Percentiles rank a stretch among this genome's conserved stretches.
phyloP scores from a whole-genome alignment of 2,888 invertebrate genomes.

The Drosophila nr. perissopoda region DNA sequence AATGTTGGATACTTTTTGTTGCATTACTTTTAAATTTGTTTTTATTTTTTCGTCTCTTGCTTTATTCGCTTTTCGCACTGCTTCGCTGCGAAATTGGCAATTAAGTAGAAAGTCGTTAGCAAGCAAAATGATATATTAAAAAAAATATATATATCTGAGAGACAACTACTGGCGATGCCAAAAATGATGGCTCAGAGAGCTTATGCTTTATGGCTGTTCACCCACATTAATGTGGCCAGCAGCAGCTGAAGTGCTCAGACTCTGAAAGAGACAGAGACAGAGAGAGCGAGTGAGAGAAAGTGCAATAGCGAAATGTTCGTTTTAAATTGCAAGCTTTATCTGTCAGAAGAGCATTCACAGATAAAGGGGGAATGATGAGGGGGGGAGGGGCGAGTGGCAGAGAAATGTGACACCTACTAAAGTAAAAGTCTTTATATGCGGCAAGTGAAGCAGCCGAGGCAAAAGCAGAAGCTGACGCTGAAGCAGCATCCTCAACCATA shows the following conservation, averaged over 20 bases:
- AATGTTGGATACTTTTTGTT: slow-evolving; percentile 60
- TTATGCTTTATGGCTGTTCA: slow-evolving; percentile 49
- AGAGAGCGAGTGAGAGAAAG: not conserved
- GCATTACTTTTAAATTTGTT: slow-evolving; percentile 30
- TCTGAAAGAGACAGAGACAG: no score
- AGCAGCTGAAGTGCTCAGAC: slow-evolving; percentile 21
- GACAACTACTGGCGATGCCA: slow-evolving; percentile 2
- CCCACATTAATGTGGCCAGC: slow-evolving; percentile 22
- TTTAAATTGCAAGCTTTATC: slow-evolving; percentile 71
- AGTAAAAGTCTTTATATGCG: slow-evolving; percentile 65
- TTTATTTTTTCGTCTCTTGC: not conserved
- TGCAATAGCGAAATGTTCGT: slow-evolving; percentile 7
- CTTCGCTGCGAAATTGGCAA: slow-evolving; percentile 65
- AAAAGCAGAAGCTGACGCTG: slow-evolving; percentile 15
- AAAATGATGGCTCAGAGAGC: slow-evolving; percentile 41
- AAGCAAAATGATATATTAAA: not conserved
- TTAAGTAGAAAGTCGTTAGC: slow-evolving; percentile 64
- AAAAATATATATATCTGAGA: not conserved
- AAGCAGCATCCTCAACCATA: slow-evolving; percentile 39
- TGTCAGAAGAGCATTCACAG: slow-evolving; percentile 35
- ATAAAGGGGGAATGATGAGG: accelerated
- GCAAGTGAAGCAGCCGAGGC: slow-evolving; percentile 18
- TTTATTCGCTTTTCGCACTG: not conserved
- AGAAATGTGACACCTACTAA: slow-evolving; percentile 79
- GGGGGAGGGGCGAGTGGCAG: not conserved